Evolutionary conservation across 1,140 invertebrate species (phyloP).

Genomic region (Amyelois transitella): DNA sequence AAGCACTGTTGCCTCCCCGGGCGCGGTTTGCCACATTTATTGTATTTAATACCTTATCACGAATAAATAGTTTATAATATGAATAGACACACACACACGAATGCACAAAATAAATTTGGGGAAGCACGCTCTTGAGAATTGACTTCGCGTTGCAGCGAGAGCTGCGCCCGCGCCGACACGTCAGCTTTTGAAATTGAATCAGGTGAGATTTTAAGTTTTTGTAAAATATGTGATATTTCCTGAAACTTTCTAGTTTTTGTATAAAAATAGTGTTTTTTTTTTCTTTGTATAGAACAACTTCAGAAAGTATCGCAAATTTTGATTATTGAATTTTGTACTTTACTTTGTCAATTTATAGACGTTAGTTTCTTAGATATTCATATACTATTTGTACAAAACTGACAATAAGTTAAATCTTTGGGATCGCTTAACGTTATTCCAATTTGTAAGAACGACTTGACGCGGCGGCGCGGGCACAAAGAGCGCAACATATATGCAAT

Average conservation of each 20-base stretch:
- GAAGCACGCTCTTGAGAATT: constrained; percentile 59
- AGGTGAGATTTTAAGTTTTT: neutral
- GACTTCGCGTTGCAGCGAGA: constrained; percentile 51
- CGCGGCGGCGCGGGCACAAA: neutral
- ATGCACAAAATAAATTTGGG: constrained; percentile 44
- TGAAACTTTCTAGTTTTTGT: constrained; percentile 20
- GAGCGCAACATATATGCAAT: constrained; percentile 55
- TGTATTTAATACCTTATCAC: constrained; percentile 63
- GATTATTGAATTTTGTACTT: constrained; percentile 3
- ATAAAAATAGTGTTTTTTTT: constrained; percentile 30
- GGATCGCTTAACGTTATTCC: too few relatives aligned
- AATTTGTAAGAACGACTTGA: neutral
- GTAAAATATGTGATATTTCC: constrained; percentile 17
- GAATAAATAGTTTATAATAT: constrained; percentile 61
- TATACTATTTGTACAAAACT: neutral
- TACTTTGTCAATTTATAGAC: neutral
- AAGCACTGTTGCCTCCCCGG: constrained; percentile 59
- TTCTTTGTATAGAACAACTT: constrained; percentile 24
- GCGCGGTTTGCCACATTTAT: constrained; percentile 42
- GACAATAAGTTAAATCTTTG: too few relatives aligned
- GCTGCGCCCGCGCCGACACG: constrained; percentile 19
- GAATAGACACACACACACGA: constrained; percentile 57
- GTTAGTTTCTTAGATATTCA: neutral
- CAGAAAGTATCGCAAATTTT: constrained; percentile 16
- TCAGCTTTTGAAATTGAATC: neutral